phyloP scores from a whole-genome alignment of 2,113 vertebrate genomes.

The Carlito syrichta region DNA sequence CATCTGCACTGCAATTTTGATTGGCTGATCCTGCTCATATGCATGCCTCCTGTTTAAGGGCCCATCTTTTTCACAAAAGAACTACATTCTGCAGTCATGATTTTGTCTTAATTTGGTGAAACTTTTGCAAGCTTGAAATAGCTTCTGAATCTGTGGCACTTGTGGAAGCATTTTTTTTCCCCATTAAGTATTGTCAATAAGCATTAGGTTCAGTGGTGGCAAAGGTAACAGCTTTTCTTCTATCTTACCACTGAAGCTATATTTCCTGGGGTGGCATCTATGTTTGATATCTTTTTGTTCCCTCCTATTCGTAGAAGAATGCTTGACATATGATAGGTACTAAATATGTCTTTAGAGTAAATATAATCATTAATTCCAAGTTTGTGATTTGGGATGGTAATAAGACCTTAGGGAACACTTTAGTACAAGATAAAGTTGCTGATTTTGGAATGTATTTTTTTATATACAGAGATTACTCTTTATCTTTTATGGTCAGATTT shows the following conservation, averaged over 20 bases:
- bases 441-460: neutral
- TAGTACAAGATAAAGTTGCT: neutral
- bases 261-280: neutral
- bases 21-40: neutral
- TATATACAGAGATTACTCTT: neutral
- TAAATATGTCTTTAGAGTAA: neutral
- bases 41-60: neutral
- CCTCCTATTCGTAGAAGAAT: neutral
- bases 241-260: neutral
- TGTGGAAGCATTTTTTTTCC: neutral
- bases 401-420: neutral
- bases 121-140: neutral
- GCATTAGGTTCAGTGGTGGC: neutral
- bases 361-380: neutral
- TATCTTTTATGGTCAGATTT: neutral
- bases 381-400: neutral
- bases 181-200: neutral
- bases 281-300: neutral
- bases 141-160: neutral
- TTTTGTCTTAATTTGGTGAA: neutral
- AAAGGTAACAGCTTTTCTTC: neutral
- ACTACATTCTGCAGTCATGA: neutral
- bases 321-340: neutral
- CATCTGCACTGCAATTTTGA: neutral
- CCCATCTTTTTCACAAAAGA: neutral